A percentile compares a stretch with the other conserved stretches of the same genome.
Evolutionary conservation across 2,113 vertebrate genomes (phyloP).

Genomic region (Okapia johnstoni): DNA sequence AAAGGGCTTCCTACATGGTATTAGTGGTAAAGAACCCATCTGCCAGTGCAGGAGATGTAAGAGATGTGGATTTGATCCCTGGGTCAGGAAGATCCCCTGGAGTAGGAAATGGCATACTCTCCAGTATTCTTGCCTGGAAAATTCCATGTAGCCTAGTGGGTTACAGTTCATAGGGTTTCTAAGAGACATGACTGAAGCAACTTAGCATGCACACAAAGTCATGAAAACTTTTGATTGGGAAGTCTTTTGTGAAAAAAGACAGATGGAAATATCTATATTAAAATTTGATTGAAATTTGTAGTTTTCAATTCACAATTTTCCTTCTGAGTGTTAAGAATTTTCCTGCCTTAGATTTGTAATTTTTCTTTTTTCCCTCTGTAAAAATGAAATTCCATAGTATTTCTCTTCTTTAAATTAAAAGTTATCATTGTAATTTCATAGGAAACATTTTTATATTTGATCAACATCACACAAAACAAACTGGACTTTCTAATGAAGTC

Average conservation of each 20-base stretch:
- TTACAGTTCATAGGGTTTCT: neutral
- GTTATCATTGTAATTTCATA: neutral
- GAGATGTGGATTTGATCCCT: neutral
- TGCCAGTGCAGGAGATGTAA: neutral
- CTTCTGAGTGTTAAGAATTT: neutral
- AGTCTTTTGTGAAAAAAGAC: neutral
- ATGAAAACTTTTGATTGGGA: neutral
- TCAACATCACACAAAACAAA: neutral
- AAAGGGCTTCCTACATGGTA: neutral
- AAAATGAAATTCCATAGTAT: neutral
- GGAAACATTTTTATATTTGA: conserved; percentile 17
- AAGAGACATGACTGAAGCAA: neutral
- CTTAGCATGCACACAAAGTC: neutral
- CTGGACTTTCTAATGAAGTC: neutral
- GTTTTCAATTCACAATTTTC: neutral
- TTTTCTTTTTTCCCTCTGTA: neutral
- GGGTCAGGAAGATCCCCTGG: neutral
- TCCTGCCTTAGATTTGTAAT: neutral
- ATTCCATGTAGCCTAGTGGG: neutral
- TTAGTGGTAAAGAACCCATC: neutral
- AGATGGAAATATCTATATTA: neutral
- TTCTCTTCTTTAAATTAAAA: neutral
- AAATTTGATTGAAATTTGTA: conserved; percentile 24
- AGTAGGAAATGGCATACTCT: neutral
- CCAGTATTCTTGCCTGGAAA: neutral